phyloP scores from a whole-genome alignment of 2,888 invertebrate species.

The Trypoxylon attenuatum region DNA sequence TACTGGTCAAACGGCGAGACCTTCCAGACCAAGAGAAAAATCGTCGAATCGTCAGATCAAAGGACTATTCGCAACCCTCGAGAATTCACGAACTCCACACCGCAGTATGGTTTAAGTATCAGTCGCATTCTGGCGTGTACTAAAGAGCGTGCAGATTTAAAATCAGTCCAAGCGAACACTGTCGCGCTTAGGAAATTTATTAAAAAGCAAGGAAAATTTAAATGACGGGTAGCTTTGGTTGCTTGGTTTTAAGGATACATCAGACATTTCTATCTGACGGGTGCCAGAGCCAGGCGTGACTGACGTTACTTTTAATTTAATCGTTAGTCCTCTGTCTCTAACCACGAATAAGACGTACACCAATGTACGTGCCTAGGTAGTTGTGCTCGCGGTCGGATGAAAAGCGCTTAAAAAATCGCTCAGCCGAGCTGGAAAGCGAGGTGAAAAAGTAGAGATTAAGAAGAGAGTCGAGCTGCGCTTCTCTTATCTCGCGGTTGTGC shows the following conservation, averaged over 20 bases:
- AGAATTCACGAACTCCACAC: too few species aligned
- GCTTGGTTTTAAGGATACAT: not conserved
- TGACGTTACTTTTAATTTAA: not conserved
- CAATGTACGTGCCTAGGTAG: conserved; percentile 1
- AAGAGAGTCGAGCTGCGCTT: conserved; percentile 26
- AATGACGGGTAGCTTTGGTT: not conserved
- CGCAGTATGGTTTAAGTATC: too few species aligned
- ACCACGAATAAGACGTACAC: not conserved
- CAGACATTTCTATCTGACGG: not conserved
- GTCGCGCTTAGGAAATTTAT: not conserved
- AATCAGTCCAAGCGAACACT: not conserved
- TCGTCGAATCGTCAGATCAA: too few species aligned
- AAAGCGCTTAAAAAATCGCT: conserved; percentile 19
- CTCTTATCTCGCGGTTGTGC: conserved; percentile 43
- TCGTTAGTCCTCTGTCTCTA: not conserved
- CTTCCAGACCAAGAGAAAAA: conserved; percentile 17
- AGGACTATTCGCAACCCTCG: too few species aligned
- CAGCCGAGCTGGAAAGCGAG: conserved; percentile 15
- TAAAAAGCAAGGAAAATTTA: not conserved
- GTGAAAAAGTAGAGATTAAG: conserved; percentile 45
- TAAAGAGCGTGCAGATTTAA: too few species aligned
- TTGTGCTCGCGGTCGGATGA: not conserved
- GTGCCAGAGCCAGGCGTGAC: not conserved
- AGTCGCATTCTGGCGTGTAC: too few species aligned
- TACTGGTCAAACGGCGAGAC: too few species aligned